Evolutionary conservation across 2,113 vertebrate species (phyloP).

Genomic region (Pseudois nayaur): DNA sequence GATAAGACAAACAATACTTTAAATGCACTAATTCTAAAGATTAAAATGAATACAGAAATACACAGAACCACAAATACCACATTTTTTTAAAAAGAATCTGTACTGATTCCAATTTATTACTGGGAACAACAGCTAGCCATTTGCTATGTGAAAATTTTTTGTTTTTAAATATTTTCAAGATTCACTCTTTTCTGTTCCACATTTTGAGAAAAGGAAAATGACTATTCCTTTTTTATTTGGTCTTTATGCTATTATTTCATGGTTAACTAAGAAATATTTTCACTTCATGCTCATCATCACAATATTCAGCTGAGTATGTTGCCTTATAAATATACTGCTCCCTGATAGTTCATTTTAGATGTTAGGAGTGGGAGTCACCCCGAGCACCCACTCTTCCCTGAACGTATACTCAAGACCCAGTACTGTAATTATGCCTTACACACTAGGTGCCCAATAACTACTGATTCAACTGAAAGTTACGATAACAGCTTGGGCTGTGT

Average conservation of each 20-base stretch:
- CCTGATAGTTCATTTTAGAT: background rate
- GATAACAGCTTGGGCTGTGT: background rate
- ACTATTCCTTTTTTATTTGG: background rate
- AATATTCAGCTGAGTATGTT: background rate
- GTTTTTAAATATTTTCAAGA: background rate
- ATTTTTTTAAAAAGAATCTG: background rate
- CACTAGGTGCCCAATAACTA: background rate
- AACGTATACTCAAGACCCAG: too few relatives aligned
- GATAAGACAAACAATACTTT: background rate
- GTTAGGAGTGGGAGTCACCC: too few relatives aligned
- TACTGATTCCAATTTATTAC: background rate
- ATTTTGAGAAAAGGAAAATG: background rate
- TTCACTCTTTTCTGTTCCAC: background rate
- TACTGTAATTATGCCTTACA: background rate
- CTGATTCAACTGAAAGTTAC: background rate
- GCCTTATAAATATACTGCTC: background rate
- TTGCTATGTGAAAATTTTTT: too few relatives aligned
- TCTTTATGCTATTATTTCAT: background rate
- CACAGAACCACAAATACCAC: background rate
- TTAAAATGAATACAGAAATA: background rate
- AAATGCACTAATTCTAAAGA: background rate
- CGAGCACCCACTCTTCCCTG: background rate
- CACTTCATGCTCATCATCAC: background rate
- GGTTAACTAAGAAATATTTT: background rate
- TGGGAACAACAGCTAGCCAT: background rate